Conservation (phyloP, 2,797 vertebrate species). For the Anas georgica region DNA sequence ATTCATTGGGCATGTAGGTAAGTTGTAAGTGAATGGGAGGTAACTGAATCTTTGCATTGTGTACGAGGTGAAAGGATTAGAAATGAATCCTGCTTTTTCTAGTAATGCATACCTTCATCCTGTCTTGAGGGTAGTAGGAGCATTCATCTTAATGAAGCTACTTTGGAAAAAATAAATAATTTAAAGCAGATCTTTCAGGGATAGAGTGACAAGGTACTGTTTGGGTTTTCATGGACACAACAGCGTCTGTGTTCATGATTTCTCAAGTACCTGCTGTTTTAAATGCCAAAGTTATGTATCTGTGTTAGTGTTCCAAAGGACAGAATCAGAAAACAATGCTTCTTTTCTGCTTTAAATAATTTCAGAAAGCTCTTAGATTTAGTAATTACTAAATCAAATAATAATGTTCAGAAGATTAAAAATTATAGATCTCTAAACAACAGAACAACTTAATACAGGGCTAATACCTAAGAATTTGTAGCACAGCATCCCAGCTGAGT, state of each 20-base stretch:
- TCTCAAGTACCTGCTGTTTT: neutral
- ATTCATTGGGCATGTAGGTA: constrained; percentile 99
- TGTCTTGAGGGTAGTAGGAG: neutral
- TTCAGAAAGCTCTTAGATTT: neutral
- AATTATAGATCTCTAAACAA: neutral
- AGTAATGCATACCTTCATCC: neutral
- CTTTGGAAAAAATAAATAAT: neutral
- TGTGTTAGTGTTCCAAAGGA: neutral
- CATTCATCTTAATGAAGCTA: neutral
- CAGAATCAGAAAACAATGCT: neutral
- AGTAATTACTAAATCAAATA: neutral
- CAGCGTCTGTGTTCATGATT: neutral
- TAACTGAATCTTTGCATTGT: neutral
- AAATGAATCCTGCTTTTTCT: neutral
- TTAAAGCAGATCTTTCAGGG: neutral
- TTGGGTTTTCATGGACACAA: neutral
- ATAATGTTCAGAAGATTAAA: neutral
- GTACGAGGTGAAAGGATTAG: neutral
- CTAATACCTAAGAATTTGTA: neutral
- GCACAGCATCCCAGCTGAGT: neutral
- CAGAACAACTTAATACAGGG: neutral
- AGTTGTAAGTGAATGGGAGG: constrained; percentile 63
- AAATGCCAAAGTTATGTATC: neutral
- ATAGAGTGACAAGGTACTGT: neutral
- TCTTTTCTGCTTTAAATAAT: neutral